phyloP scores from a whole-genome alignment of 2,888 invertebrate species.

The Xanthorhoe spadicearia region DNA sequence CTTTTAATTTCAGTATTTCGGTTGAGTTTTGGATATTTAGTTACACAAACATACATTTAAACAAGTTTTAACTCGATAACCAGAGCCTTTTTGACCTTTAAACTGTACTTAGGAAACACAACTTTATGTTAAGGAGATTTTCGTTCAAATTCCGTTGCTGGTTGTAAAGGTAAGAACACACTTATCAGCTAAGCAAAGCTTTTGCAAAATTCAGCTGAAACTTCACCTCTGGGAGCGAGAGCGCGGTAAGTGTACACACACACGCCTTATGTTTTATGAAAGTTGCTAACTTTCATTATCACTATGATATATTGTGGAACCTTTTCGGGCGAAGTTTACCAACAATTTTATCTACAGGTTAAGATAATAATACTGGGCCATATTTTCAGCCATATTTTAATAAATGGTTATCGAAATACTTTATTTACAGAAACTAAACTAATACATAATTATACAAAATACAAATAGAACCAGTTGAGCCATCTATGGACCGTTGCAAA shows the following conservation, averaged over 20 bases:
- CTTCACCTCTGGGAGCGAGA: conserved; percentile 23
- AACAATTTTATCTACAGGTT: background rate
- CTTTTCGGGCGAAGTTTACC: conserved; percentile 10
- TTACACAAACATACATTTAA: conserved; percentile 20
- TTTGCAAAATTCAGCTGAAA: conserved; percentile 29
- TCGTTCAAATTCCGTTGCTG: background rate
- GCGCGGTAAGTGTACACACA: conserved; percentile 20
- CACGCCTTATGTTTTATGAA: conserved; percentile 40
- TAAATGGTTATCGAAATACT: too few relatives aligned
- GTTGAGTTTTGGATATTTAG: conserved; percentile 13
- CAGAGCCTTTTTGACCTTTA: conserved; percentile 15
- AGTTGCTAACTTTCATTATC: conserved; percentile 42
- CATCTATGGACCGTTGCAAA: too few relatives aligned
- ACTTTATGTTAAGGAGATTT: background rate
- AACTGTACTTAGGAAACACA: background rate
- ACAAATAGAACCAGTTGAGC: too few relatives aligned
- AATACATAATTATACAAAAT: too few relatives aligned
- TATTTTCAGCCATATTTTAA: background rate
- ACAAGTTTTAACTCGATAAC: conserved; percentile 17
- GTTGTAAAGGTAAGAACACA: conserved; percentile 9
- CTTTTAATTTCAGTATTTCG: background rate
- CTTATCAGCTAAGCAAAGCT: conserved; percentile 29
- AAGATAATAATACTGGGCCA: too few relatives aligned
- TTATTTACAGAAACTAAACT: too few relatives aligned
- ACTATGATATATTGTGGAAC: conserved; percentile 31